Conservation (phyloP, 2,888 invertebrate species). For the Phytoseiulus persimilis region DNA sequence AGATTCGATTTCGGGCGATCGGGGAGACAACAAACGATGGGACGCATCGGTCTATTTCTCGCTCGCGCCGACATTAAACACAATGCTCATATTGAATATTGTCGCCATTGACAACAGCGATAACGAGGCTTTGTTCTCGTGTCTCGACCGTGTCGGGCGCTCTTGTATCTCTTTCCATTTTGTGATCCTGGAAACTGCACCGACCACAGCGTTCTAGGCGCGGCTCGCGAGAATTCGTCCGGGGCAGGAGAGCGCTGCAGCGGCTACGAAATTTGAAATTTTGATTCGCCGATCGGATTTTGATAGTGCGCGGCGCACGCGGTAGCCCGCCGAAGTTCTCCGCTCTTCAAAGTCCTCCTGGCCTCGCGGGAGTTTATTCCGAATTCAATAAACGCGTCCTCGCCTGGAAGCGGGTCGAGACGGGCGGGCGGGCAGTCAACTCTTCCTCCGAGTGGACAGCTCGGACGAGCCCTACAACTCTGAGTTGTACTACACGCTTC, state of each 20-base stretch:
- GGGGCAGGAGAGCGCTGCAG: too few relatives aligned
- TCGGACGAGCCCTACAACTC: neutral
- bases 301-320: too few relatives aligned
- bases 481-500: neutral
- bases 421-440: neutral
- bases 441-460: neutral
- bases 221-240: too few relatives aligned
- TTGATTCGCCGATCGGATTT: too few relatives aligned
- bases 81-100: neutral
- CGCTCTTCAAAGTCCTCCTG: too few relatives aligned
- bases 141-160: neutral
- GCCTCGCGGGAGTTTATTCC: too few relatives aligned
- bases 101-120: neutral
- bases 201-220: neutral
- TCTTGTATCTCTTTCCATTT: neutral
- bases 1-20: neutral
- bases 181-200: neutral
- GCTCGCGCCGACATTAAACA: neutral
- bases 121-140: neutral
- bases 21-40: neutral
- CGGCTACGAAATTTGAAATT: too few relatives aligned
- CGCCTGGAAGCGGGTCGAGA: too few relatives aligned
- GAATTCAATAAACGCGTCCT: too few relatives aligned
- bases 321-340: too few relatives aligned
- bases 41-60: neutral